phyloP scores from a whole-genome alignment of 2,113 vertebrate species.

The Apteryx owenii region DNA sequence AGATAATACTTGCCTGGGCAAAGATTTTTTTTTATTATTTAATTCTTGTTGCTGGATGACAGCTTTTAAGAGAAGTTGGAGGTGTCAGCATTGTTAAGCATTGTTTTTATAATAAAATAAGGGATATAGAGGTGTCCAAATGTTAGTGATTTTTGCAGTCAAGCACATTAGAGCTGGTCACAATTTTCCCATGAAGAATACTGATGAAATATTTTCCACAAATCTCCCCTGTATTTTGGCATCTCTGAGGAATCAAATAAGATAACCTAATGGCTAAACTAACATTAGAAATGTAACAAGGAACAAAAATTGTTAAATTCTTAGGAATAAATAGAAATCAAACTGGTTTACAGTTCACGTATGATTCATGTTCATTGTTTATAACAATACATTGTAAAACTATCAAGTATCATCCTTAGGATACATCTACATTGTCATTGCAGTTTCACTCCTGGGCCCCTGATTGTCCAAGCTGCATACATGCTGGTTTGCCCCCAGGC shows the following conservation, averaged over 20 bases:
- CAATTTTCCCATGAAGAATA: background rate
- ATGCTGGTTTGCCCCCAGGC: conserved; percentile 13
- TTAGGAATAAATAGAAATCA: background rate
- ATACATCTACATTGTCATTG: background rate
- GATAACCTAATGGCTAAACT: background rate
- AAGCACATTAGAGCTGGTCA: background rate
- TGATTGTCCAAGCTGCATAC: background rate
- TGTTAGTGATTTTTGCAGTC: background rate
- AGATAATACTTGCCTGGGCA: background rate
- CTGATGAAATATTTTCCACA: background rate
- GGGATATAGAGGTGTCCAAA: background rate
- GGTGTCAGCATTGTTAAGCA: background rate
- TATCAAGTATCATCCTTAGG: background rate
- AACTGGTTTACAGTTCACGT: background rate
- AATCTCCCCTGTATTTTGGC: background rate
- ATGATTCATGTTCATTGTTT: background rate
- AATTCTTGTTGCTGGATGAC: background rate
- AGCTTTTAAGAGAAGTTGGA: background rate
- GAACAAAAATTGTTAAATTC: conserved; percentile 23
- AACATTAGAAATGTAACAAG: background rate
- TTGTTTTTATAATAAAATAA: background rate
- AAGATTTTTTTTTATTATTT: background rate
- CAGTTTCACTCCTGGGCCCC: background rate
- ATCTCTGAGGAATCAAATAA: background rate
- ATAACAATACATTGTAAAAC: conserved; percentile 8